Evolutionary conservation across 2,113 vertebrate genomes (phyloP), one percentile per base, ranked within the genome.

Genomic region (Hydrolagus affinis): DNA sequence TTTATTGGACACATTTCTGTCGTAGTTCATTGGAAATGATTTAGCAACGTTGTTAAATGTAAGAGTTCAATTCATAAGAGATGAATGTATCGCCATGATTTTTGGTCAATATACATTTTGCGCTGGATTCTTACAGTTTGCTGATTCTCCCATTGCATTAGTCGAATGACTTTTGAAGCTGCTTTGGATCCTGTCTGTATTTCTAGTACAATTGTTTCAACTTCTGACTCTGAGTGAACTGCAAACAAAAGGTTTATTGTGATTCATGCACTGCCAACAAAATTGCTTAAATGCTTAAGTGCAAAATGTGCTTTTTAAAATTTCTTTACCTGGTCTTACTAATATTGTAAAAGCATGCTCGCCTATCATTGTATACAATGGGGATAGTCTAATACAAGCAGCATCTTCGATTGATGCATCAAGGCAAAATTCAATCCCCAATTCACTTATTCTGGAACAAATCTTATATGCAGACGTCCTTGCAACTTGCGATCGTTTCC

Each of bases 141-240:
- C 6, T 44, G 19, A 59, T 85, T 85, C 86, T 89, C 89, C 88
- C 90, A 88, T 21, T 86, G 89, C 62, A 91, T 88, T 57, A 89
- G 86, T 66, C 87, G 89, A 44, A 91, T 44, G 87, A 91, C 90
- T 88, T 91, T 91, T 30, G 86, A 85, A 3, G 90, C 88, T 85
- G 90, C 89, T 87, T 88, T 87, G 56, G 89, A 87, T 78, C 90
- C 91, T 86, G 85, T 88, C 88, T 91, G 91, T 86, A 92, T 64
- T 86, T 88, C 88, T 15, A 92, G 71, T 87, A 89, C 88, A 86
- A 92, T 87, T 88, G 90, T 92, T 89, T 91, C 90, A 87, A 92
- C 88, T 77, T 88, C 87, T 68, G 57, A n/a, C 0, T 88, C 89
- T 10, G 86, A 70, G 70, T 86, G 78, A 77, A 86, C 91, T 93